Evolutionary conservation across 2,797 vertebrate species (phyloP), one percentile per base, ranked within the genome.

Genomic region (Labroides dimidiatus): DNA sequence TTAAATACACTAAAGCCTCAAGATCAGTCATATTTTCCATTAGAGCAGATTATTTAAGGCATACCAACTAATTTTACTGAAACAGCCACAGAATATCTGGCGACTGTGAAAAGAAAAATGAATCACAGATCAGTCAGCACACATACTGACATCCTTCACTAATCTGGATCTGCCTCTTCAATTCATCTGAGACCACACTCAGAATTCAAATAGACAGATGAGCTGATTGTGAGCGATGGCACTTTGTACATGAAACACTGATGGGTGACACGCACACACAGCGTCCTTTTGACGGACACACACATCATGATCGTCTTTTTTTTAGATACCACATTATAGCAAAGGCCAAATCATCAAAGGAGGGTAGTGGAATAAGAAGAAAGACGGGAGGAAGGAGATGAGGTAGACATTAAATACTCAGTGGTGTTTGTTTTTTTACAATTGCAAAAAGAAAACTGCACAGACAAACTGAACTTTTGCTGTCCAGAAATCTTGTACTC

Each of bases 161-260:
- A 65, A 84, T 84, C 72, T 75, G 53, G 78, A 82, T 57, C 67
- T 73, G 20, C 41, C 74, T 49, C 57, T 62, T 81, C 75, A 86
- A 83, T 79, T 81, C 60, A 75, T 80, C 82, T 72, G 84, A 73
- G 24, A 27, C 24, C 24, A 27, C 81, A 61, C 77, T 81, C 82
- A 80, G 78, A 58, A 83, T 81, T 84, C 73, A 66, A 75, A 62
- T 62, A 20, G 52, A 64, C 27, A n/a, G 59, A 65, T 62, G 45
- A 75, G 82, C 87, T 50, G 79, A 83, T 48, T 54, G 78, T 62
- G 62, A 74, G 80, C 82, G 81, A 82, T 72, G 84, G 66, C 82
- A 82, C 75, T 79, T 68, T 84, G 74, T 80, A 83, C 82, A 84
- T 84, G 82, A 89, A 85, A 88, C 79, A 63, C 69, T 55, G 84